Percentiles rank a stretch among this genome's conserved stretches.
Conservation (phyloP, 35 echinoderm and acorn worm species). For the Ophiothrix spiculata region DNA sequence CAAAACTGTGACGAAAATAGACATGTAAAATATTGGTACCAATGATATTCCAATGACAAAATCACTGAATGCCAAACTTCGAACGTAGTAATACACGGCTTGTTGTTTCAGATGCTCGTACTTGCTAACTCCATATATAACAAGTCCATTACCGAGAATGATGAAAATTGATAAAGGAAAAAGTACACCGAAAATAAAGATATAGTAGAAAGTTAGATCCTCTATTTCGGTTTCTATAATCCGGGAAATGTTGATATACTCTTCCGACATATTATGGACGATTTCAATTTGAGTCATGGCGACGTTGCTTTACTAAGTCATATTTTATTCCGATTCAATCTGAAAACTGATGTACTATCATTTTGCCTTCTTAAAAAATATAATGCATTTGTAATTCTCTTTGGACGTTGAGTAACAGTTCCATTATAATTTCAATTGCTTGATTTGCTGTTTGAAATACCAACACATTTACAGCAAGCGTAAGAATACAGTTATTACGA, state of each 20-base stretch:
- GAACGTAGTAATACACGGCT: not conserved
- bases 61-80: constrained; percentile 1
- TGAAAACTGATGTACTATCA: no score
- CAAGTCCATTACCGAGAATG: not conserved
- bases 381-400: no score
- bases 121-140: not conserved
- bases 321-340: no score
- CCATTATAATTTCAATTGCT: no score
- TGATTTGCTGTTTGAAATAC: no score
- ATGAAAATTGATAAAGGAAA: constrained; percentile 19
- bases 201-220: not conserved
- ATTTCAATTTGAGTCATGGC: no score
- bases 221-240: not conserved
- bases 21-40: constrained; percentile 17
- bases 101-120: not conserved
- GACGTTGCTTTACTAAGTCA: no score
- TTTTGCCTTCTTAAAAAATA: no score
- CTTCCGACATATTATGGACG: no score
- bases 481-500: no score
- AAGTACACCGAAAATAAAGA: constrained; percentile 2
- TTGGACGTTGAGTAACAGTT: no score
- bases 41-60: constrained; percentile 5
- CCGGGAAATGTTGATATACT: not conserved
- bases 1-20: not conserved
- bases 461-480: no score